Evolutionary conservation across 2,797 vertebrate species (phyloP).

Genomic region (Phyllotis vaccarum): DNA sequence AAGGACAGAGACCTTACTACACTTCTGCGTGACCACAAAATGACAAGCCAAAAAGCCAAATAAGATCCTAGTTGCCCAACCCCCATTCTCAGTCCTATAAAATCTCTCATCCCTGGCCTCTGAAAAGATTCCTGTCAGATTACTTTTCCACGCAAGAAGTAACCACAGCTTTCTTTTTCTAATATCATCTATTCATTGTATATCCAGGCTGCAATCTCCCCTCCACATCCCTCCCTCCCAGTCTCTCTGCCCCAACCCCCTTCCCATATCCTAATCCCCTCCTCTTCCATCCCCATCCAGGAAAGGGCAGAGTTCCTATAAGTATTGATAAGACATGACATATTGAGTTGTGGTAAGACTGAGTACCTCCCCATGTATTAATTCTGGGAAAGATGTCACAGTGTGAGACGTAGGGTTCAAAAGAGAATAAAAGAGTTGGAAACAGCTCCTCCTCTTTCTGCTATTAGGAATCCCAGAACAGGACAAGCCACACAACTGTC

Average conservation of each 20-base stretch:
- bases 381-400: neutral
- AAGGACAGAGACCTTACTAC: neutral
- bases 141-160: conserved; percentile 9
- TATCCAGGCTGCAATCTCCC: neutral
- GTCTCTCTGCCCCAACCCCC: too few species aligned
- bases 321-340: neutral
- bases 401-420: neutral
- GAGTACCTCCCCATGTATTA: neutral
- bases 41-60: neutral
- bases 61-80: neutral
- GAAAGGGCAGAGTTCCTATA: neutral
- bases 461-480: neutral
- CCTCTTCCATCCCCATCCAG: neutral
- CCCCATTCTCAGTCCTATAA: neutral
- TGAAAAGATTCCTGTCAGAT: neutral
- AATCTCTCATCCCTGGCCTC: neutral
- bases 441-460: neutral
- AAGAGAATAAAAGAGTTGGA: neutral
- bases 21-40: neutral
- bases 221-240: neutral
- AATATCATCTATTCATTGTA: neutral
- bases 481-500: neutral
- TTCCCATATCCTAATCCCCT: neutral
- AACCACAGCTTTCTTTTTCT: neutral
- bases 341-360: neutral